Evolutionary conservation across 2,797 vertebrate species (phyloP).

Genomic region (Myripristis murdjan): DNA sequence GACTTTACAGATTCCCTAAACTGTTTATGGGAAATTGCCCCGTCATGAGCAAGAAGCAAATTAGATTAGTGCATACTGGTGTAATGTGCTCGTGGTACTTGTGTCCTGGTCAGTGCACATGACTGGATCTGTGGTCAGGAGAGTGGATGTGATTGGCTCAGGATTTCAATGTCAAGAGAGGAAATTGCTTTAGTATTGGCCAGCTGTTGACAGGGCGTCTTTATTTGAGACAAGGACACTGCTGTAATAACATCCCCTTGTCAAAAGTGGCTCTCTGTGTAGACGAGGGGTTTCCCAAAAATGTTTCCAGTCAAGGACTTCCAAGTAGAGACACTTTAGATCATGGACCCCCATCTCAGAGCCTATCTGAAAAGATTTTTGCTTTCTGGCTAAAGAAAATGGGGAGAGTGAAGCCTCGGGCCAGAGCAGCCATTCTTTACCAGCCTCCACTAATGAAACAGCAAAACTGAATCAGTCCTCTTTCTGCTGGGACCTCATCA

Average conservation of each 20-base stretch:
- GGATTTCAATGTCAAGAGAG: constrained; percentile 61
- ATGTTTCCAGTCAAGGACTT: background rate
- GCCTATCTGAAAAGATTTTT: constrained; percentile 11
- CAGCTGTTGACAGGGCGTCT: constrained; percentile 55
- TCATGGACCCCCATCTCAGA: background rate
- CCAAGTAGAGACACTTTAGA: background rate
- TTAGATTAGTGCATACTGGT: constrained; percentile 60
- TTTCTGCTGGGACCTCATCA: no score
- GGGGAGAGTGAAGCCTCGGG: background rate
- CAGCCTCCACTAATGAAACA: no score
- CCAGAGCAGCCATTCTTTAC: background rate
- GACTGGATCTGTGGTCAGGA: constrained; percentile 63
- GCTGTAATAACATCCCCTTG: constrained; percentile 15
- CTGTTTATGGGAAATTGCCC: constrained; percentile 69
- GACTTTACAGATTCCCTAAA: constrained; percentile 61
- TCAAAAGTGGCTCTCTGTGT: constrained; percentile 19
- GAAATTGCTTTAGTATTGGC: constrained; percentile 81
- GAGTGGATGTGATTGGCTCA: constrained; percentile 67
- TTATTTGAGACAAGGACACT: constrained; percentile 49
- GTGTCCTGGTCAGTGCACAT: constrained; percentile 39
- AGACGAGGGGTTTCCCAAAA: constrained; percentile 6
- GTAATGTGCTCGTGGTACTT: constrained; percentile 62
- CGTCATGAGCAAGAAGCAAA: constrained; percentile 73
- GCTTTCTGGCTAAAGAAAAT: no score
- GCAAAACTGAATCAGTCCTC: no score